Percentiles rank a stretch among this genome's conserved stretches.
Conservation (phyloP, 37 sponge, comb jelly and placozoan genomes). For the Diacarnus erythraeanus region DNA sequence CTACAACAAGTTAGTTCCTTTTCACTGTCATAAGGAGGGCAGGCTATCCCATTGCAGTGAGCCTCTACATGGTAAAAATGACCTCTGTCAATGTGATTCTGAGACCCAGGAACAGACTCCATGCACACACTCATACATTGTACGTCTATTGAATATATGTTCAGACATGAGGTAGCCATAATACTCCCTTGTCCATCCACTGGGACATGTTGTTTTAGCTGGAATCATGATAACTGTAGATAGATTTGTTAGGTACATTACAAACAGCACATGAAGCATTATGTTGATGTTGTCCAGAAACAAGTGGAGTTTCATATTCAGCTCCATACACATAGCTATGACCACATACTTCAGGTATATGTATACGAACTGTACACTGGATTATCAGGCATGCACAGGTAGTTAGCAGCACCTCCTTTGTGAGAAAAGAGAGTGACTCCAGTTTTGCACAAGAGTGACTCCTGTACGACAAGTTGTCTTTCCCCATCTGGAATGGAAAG, state of each 20-base stretch:
- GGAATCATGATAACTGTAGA: conserved; percentile 41
- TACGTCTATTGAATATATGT: not conserved
- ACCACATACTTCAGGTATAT: not conserved
- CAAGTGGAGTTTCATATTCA: conserved; percentile 19
- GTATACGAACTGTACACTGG: conserved; percentile 1
- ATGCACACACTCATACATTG: conserved; percentile 39
- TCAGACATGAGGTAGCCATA: conserved; percentile 49
- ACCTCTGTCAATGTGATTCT: conserved; percentile 27
- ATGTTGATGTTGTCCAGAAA: not conserved
- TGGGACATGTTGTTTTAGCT: conserved; percentile 40
- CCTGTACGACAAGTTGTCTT: conserved; percentile 44
- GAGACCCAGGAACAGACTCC: conserved; percentile 32
- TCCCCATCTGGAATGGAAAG: conserved; percentile 69
- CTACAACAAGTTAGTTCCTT: not conserved
- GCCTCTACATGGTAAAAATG: conserved; percentile 49
- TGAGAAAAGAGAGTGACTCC: not conserved
- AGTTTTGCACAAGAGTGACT: conserved; percentile 26
- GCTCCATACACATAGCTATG: conserved; percentile 35
- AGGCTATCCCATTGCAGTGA: conserved; percentile 21
- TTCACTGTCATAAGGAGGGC: not conserved
- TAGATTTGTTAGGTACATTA: not conserved
- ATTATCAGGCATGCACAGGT: conserved; percentile 44
- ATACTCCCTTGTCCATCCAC: conserved; percentile 38
- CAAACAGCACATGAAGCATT: conserved; percentile 62
- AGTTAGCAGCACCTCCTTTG: conserved; percentile 47